Conservation (phyloP, 1,140 invertebrate species). For the Macrostomum lignano region DNA sequence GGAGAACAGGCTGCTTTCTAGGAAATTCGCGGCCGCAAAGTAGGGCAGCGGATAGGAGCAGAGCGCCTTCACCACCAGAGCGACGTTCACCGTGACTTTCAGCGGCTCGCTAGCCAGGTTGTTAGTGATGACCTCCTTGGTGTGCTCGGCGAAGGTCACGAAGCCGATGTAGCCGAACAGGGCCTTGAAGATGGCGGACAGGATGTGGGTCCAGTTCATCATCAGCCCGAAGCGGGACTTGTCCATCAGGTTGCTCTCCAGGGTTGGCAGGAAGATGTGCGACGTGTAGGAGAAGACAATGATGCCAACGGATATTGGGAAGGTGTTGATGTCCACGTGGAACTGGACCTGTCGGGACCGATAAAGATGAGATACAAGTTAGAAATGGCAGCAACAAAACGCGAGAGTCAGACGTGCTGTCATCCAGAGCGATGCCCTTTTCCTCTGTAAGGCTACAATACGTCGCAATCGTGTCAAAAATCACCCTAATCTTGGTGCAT, state of each 20-base stretch:
- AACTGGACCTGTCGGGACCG: constrained; percentile 57
- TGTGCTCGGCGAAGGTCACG: constrained; percentile 65
- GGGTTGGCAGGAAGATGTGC: constrained; percentile 83
- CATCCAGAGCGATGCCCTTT: no score
- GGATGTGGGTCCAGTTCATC: constrained; percentile 87
- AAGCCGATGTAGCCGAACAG: constrained; percentile 88
- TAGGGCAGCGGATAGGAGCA: constrained; percentile 88
- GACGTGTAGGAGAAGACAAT: constrained; percentile 98
- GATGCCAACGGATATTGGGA: constrained; percentile 90
- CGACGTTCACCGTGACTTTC: constrained; percentile 75
- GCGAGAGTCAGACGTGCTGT: no score
- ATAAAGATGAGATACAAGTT: no score
- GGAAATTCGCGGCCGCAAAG: constrained; percentile 73
- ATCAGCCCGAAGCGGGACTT: constrained; percentile 69
- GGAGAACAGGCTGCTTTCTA: constrained; percentile 79
- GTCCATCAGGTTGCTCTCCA: constrained; percentile 83
- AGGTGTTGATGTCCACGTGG: constrained; percentile 68
- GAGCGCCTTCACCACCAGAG: constrained; percentile 74
- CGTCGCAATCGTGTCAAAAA: no score
- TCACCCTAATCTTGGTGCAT: no score
- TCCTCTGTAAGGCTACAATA: no score
- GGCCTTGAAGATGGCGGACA: constrained; percentile 79
- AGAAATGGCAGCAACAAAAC: no score
- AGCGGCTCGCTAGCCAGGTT: constrained; percentile 61
- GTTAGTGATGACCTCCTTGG: constrained; percentile 70